A percentile compares a stretch with the other conserved stretches of the same genome.
Conservation (phyloP, 2,888 invertebrate species). For the Erebia epiphron region DNA sequence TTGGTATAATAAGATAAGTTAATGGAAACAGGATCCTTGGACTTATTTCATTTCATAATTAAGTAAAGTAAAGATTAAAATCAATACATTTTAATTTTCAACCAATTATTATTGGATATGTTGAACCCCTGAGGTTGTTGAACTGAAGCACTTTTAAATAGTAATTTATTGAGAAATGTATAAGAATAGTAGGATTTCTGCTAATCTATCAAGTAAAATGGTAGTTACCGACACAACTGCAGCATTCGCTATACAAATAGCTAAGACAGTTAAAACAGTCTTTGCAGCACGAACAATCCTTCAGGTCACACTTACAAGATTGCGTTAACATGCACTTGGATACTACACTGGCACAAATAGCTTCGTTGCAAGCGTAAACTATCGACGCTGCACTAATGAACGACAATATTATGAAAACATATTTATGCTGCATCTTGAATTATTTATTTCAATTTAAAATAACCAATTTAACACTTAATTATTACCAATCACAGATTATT, state of each 20-base stretch:
- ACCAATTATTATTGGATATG: neutral
- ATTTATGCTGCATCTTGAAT: constrained; percentile 64
- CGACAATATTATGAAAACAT: constrained; percentile 60
- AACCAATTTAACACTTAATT: neutral
- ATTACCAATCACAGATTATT: too few relatives aligned
- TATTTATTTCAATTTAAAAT: constrained; percentile 2
- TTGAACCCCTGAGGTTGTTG: too few relatives aligned
- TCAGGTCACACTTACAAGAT: constrained; percentile 97
- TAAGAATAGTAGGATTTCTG: neutral
- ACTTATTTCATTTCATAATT: too few relatives aligned
- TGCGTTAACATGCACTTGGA: constrained; percentile 98
- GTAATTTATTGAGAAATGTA: neutral
- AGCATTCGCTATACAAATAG: constrained; percentile 95
- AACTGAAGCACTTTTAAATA: neutral
- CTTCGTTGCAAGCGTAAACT: constrained; percentile 91
- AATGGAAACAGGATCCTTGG: too few relatives aligned
- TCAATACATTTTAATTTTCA: too few relatives aligned
- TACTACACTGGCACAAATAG: constrained; percentile 97
- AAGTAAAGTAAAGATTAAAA: too few relatives aligned
- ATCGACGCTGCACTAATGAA: constrained; percentile 66
- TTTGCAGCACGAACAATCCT: constrained; percentile 96
- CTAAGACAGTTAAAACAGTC: constrained; percentile 96
- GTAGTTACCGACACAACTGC: constrained; percentile 96
- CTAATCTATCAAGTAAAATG: neutral
- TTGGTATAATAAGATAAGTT: too few relatives aligned